Percentiles rank a stretch among this genome's conserved stretches.
Conservation (phyloP, 2,797 vertebrate species). For the Moxostoma hubbsi region DNA sequence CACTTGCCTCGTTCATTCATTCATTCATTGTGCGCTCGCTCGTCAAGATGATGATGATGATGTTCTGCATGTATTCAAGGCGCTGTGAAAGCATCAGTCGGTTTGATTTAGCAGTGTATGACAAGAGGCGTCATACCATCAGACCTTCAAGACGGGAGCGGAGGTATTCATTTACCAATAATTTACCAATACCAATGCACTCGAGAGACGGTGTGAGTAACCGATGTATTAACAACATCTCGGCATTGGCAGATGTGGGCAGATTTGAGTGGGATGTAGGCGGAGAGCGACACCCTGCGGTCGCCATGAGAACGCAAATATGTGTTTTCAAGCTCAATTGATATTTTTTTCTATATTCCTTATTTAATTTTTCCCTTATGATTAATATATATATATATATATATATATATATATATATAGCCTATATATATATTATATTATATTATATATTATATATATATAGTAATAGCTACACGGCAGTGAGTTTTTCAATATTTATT, state of each 20-base stretch:
- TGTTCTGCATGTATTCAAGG: conserved; percentile 2
- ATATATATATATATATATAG: no score
- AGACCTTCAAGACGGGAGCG: not conserved
- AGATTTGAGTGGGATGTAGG: conserved; percentile 9
- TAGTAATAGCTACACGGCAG: no score
- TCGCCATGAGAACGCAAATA: no score
- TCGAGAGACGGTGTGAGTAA: not conserved
- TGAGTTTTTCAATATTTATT: no score
- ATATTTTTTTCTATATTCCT: no score
- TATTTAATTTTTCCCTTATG: no score
- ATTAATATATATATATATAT: no score
- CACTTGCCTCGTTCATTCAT: conserved; percentile 3
- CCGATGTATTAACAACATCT: not conserved
- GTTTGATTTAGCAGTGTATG: conserved; percentile 1
- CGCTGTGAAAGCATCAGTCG: not conserved
- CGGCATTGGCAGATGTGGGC: not conserved
- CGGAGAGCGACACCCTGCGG: not conserved
- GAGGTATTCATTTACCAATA: not conserved
- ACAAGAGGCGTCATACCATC: not conserved
- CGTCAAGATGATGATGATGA: not conserved
- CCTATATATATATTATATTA: no score
- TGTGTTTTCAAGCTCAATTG: not conserved
- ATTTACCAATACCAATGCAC: not conserved
- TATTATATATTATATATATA: no score
- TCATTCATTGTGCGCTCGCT: not conserved